Evolutionary conservation across 92 coral and sea anemone genomes (phyloP).

Genomic region (Phenganax subtilis): DNA sequence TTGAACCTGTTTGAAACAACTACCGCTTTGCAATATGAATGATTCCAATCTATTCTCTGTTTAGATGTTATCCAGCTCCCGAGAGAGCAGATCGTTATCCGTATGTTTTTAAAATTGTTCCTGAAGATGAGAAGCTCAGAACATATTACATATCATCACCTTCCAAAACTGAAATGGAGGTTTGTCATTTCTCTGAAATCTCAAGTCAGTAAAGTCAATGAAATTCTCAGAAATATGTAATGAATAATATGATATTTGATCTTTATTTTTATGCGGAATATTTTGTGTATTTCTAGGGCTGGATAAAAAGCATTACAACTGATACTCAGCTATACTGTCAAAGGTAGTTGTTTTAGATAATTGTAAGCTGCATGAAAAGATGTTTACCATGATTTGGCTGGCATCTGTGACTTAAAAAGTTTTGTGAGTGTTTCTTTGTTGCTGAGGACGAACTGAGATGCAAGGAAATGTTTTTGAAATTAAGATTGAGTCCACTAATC

Average conservation of each 20-base stretch:
- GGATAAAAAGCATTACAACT: constrained; percentile 13
- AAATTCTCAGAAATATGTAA: background rate
- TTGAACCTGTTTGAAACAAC: background rate
- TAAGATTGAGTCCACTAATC: background rate
- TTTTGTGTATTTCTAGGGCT: constrained; percentile 17
- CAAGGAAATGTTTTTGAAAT: no score
- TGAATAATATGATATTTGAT: background rate
- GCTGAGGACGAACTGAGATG: no score
- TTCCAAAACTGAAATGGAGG: constrained; percentile 80
- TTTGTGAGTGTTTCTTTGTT: no score
- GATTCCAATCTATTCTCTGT: background rate
- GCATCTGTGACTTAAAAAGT: no score
- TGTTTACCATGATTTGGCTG: background rate
- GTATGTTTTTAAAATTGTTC: constrained; percentile 60
- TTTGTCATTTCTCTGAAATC: constrained; percentile 12
- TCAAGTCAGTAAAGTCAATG: background rate
- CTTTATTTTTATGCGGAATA: background rate
- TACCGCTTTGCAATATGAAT: no score
- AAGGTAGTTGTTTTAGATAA: constrained; percentile 4
- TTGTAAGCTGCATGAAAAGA: background rate
- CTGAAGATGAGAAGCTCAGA: constrained; percentile 72
- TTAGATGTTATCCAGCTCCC: constrained; percentile 21
- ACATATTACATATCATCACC: constrained; percentile 87
- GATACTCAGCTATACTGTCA: constrained; percentile 4
- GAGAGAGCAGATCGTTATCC: constrained; percentile 26